Conservation (phyloP, 1,140 invertebrate genomes). For the Leptopilina boulardi region DNA sequence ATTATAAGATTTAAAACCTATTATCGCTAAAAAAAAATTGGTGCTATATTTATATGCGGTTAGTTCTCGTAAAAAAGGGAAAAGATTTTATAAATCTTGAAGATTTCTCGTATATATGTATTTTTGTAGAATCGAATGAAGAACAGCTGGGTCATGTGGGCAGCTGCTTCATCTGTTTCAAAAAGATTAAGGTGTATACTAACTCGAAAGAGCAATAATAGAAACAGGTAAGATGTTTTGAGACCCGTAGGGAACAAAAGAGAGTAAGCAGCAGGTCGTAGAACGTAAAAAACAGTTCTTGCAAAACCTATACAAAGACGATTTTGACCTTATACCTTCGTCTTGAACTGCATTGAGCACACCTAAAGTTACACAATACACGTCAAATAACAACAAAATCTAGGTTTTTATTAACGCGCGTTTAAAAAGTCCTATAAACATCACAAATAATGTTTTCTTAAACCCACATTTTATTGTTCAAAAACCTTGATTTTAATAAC, state of each 20-base stretch:
- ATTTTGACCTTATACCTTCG: background rate
- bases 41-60: background rate
- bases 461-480: background rate
- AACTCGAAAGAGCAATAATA: constrained; percentile 2
- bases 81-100: background rate
- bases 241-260: constrained; percentile 1
- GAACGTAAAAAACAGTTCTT: background rate
- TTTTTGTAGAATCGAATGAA: background rate
- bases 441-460: background rate
- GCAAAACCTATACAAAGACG: background rate
- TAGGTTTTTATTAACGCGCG: background rate
- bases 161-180: constrained; percentile 10
- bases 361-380: background rate
- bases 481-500: background rate
- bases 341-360: background rate
- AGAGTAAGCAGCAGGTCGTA: background rate
- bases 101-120: background rate
- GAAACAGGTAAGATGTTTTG: constrained; percentile 12
- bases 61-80: background rate
- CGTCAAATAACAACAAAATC: background rate
- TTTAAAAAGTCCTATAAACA: background rate
- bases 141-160: constrained; percentile 19
- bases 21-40: no score
- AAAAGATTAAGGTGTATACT: constrained; percentile 12
- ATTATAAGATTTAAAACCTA: no score